These are phyloP conservation scores for Orestias chungarensis DNA, from an alignment of 2,797 vertebrate species.

Conservation along the genomic window DNA sequence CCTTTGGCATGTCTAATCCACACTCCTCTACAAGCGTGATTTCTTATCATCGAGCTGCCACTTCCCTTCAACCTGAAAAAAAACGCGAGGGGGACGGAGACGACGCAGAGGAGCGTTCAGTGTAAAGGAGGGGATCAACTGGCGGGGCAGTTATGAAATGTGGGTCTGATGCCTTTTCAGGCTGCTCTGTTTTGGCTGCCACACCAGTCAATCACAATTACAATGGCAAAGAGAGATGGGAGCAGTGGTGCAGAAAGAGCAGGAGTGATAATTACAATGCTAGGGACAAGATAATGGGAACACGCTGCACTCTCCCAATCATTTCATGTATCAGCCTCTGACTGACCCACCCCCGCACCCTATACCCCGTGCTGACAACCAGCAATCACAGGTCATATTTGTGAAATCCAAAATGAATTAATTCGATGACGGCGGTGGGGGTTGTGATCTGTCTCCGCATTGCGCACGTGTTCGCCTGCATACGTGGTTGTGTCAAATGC, in stretches of 20 bases:
- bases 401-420: constrained; percentile 80
- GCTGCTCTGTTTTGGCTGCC: constrained; percentile 85
- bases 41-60: constrained; percentile 65
- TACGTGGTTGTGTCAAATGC: constrained; percentile 65
- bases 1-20: constrained; percentile 49
- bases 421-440: constrained; percentile 62
- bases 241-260: constrained; percentile 88
- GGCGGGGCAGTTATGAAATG: constrained; percentile 83
- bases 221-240: constrained; percentile 85
- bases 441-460: constrained; percentile 50
- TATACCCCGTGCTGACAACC: constrained; percentile 67
- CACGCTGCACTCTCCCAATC: constrained; percentile 82
- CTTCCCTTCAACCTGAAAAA: constrained; percentile 55
- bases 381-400: constrained; percentile 83
- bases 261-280: constrained; percentile 86
- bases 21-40: constrained; percentile 54
- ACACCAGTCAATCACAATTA: constrained; percentile 90
- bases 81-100: constrained; percentile 32
- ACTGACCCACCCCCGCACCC: constrained; percentile 67
- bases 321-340: constrained; percentile 83
- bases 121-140: constrained; percentile 79
- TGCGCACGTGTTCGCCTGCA: constrained; percentile 30
- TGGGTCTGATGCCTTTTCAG: constrained; percentile 84
- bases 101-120: constrained; percentile 60
- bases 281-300: constrained; percentile 90